Percentiles rank a stretch among this genome's conserved stretches.
Conservation (phyloP, 2,888 invertebrate genomes). For the Herminia tarsipennalis region DNA sequence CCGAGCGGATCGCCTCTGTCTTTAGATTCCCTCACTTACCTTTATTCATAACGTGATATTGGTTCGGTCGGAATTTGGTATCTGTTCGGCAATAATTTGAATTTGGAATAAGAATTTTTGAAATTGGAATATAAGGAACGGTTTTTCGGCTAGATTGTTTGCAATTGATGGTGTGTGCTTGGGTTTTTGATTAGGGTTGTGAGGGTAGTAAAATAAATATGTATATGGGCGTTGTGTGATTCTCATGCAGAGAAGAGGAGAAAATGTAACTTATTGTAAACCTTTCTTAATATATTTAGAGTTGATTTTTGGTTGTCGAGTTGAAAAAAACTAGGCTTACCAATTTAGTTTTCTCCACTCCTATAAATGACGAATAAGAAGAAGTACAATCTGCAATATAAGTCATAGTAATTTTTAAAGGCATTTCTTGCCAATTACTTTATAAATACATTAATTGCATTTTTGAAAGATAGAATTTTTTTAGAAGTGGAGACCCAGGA, state of each 20-base stretch:
- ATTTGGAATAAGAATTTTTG: conserved; percentile 45
- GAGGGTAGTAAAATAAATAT: conserved; percentile 1
- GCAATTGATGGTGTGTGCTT: conserved; percentile 27
- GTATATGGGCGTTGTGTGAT: not conserved
- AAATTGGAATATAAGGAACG: conserved; percentile 29
- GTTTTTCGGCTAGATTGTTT: conserved; percentile 18
- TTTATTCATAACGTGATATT: conserved; percentile 55
- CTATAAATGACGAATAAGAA: too few relatives aligned
- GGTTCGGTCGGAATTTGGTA: conserved; percentile 45
- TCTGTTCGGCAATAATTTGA: conserved; percentile 49
- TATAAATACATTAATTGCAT: too few relatives aligned
- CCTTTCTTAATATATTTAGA: not conserved
- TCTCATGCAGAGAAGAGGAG: not conserved
- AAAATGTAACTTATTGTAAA: not conserved
- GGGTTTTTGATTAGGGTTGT: conserved; percentile 3
- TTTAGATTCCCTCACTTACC: conserved; percentile 46
- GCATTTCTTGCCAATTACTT: too few relatives aligned
- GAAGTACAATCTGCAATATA: too few relatives aligned
- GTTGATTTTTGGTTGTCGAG: too few relatives aligned
- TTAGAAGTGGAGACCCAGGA: too few relatives aligned
- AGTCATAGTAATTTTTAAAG: too few relatives aligned
- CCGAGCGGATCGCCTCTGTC: conserved; percentile 45
- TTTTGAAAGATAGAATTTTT: too few relatives aligned
- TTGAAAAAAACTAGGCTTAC: too few relatives aligned
- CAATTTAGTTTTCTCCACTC: too few relatives aligned